Base-by-base conservation (phyloP, 30 jellyfish, hydroid and myxozoan species). In the Hydractinia symbiolongicarpus region DNA sequence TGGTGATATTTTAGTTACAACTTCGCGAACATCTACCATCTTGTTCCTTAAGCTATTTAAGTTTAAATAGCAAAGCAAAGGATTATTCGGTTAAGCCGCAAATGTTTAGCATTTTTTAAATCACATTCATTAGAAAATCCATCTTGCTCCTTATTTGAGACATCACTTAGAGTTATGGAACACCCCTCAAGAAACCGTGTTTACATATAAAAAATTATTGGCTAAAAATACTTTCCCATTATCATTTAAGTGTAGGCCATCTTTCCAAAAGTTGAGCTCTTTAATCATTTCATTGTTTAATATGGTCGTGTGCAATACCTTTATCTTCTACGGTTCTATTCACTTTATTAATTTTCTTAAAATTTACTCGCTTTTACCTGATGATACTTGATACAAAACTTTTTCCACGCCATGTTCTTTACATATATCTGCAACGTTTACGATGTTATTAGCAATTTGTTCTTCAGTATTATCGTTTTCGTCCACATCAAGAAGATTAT, bases 141-240 rank as follows among this genome's bases (percentile, higher is more conserved):
- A 58, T 58, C 19, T 58, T 58, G 69, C 69, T 58, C 69, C 15
- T 58, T 58, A 58, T 58, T 58, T 58, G 19, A 58, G 69, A 58
- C 19, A 58, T 58, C 69, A 16, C 69, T 58, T 11, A 16, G 3
- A 58, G 69, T 58, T 16, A 58, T 58, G 69, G 69, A 58, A 58
- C 69, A 58, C 69, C 69, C 69, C n/a, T n/a, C 69, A 58, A 13
- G 69, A 58, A 58, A 58, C 69, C 69, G 69, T 58, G 69, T 58
- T 58, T 58, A 58, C 19, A 58, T 58, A 58, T 16, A 58, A 58
- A 58, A 58, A 58, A 58, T 58, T 58, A 58, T 58, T 58, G 15
- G 69, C 69, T 58, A 58, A 58, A 58, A 58, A 58, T 58, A 58
- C 69, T 58, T 58, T 58, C 69, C 69, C 69, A 58, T 58, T 58